Base-by-base conservation (phyloP, 2,113 vertebrate species). In the Oriolus oriolus region DNA sequence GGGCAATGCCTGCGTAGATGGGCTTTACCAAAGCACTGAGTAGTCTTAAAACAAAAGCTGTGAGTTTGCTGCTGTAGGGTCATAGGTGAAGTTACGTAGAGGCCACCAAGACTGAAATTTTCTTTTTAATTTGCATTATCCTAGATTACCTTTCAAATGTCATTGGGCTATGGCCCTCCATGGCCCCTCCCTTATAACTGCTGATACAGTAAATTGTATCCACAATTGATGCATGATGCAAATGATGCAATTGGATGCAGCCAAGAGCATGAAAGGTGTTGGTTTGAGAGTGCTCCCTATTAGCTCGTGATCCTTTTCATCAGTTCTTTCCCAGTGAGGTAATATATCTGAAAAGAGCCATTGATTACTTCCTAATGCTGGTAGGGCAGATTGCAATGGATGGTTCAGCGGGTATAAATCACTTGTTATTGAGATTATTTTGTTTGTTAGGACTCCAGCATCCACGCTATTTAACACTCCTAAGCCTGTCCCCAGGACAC, bases 1-100 rank as follows among this genome's bases (percentile, higher is more conserved):
- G 27, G 52, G 42, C 28, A 66, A 24, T 16, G 52, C 23, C 42
- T 33, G 28, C 27, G 13, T 13, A 26, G 28, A 22, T 42, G 30
- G n/a, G 42, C 6, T 68, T 68, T 33, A 47, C 21, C 2, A 0
- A 31, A 47, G 41, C 77, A 37, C 8, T 37, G 5, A 1, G 0
- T 4, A 37, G 11, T 13, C 13, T 57, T 33, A 27, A 39, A 47
- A 47, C 22, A 16, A 47, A 80, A 69, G 18, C 53, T 49, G 4
- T 33, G 42, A 23, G 18, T 49, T 27, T 57, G 18, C 52, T 69
- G 30, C n/a, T 47, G 13, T 27, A 28, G 42, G 28, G n/a, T 49
- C 35, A 28, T 2, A 33, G n/a, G 13, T 28, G 9, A 49, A 35
- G 23, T 49, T 18, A 57, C 33, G 63, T 8, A 45, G 52, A 56